A percentile compares a stretch with the other conserved stretches of the same genome.
Evolutionary conservation across 2,888 invertebrate genomes (phyloP).

Genomic region (Resseliella maxima): DNA sequence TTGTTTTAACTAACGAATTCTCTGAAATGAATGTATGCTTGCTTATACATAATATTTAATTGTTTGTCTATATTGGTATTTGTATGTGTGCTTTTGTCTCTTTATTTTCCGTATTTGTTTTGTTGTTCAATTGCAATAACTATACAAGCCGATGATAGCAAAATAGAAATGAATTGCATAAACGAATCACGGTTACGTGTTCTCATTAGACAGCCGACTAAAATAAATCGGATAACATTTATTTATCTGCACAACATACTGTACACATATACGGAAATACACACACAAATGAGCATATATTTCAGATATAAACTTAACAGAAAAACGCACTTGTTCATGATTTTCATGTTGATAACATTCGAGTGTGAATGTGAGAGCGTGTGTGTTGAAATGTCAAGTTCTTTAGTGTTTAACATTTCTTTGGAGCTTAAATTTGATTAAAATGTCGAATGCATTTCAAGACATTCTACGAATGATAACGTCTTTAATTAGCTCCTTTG

Average conservation of each 20-base stretch:
- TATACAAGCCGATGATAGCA: conserved; percentile 18
- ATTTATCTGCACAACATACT: too few species aligned
- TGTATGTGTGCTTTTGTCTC: not conserved
- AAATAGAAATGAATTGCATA: conserved; percentile 18
- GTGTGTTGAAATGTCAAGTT: not conserved
- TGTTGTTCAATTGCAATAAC: conserved; percentile 46
- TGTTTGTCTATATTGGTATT: too few species aligned
- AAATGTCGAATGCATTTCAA: not conserved
- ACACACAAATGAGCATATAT: not conserved
- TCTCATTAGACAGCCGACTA: conserved; percentile 6
- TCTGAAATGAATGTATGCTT: not conserved
- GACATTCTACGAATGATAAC: too few species aligned
- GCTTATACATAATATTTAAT: not conserved
- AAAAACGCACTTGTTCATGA: not conserved
- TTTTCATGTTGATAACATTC: not conserved
- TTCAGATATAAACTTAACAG: conserved; percentile 5
- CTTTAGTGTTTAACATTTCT: not conserved
- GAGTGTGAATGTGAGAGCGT: too few species aligned
- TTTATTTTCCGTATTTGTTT: not conserved
- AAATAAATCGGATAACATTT: conserved; percentile 11
- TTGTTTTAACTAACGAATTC: conserved; percentile 37
- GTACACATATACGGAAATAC: not conserved
- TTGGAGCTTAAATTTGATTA: too few species aligned
- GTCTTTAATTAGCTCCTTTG: conserved; percentile 34
- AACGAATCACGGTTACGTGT: conserved; percentile 41